Evolutionary conservation across 2,888 invertebrate genomes (phyloP).

Genomic region (Boloria selene): DNA sequence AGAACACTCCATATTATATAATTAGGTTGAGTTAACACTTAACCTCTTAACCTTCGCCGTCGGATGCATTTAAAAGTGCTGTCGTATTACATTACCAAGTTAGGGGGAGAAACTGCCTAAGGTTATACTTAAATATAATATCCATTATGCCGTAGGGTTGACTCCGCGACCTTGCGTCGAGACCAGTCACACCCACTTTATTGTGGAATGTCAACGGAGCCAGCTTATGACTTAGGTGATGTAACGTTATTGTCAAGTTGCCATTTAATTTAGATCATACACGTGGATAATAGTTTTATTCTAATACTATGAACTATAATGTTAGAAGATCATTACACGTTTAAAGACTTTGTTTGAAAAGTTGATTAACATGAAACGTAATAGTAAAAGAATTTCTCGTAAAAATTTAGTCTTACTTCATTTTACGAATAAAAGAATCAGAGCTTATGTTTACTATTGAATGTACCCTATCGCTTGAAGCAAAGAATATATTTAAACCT

Average conservation of each 20-base stretch:
- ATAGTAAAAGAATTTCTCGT: no score
- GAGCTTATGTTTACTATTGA: no score
- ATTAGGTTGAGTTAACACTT: conserved; percentile 27
- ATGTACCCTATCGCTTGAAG: no score
- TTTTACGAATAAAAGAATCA: no score
- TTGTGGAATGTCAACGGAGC: conserved; percentile 20
- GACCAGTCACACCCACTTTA: conserved; percentile 24
- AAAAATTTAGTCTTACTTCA: no score
- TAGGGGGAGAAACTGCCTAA: conserved; percentile 24
- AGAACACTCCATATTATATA: conserved; percentile 17
- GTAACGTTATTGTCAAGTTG: conserved; percentile 14
- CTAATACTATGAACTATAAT: no score
- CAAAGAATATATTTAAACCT: no score
- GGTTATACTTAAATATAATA: conserved; percentile 33
- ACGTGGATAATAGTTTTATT: not conserved
- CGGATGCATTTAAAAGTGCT: conserved; percentile 32
- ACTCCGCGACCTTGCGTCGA: conserved; percentile 22
- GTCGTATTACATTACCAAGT: conserved; percentile 28
- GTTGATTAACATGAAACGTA: no score
- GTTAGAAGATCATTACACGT: no score
- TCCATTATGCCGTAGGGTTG: conserved; percentile 25
- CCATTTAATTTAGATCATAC: conserved; percentile 11
- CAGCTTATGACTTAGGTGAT: conserved; percentile 21
- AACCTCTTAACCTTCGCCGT: conserved; percentile 31
- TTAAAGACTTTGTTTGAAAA: no score